phyloP scores from a whole-genome alignment of 2,113 vertebrate genomes.

The Pelmatolapia mariae region DNA sequence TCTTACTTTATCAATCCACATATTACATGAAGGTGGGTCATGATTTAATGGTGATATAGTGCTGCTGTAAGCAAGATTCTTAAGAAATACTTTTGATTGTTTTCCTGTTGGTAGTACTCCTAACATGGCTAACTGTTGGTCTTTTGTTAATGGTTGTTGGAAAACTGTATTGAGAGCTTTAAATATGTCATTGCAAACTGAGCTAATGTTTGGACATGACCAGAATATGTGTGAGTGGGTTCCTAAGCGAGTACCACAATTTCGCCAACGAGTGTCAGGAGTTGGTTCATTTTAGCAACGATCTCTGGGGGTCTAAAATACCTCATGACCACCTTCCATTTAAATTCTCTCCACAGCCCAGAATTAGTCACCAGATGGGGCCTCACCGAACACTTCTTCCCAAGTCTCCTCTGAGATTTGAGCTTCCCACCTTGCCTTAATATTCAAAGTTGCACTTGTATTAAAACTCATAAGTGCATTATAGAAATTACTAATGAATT shows the following conservation, averaged over 20 bases:
- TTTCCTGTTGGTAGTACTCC: not conserved
- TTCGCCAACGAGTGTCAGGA: not conserved
- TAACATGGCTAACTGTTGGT: not conserved
- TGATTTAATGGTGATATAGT: not conserved
- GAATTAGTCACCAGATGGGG: not conserved
- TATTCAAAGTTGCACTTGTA: not conserved
- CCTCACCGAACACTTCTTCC: not conserved
- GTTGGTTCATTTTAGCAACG: not conserved
- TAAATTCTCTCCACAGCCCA: not conserved
- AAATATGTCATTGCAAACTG: not conserved
- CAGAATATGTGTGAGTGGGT: not conserved
- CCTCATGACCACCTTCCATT: not conserved
- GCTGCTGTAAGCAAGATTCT: not conserved
- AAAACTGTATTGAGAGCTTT: not conserved
- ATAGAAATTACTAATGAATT: fast-evolving
- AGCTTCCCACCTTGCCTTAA: not conserved
- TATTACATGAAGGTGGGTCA: not conserved
- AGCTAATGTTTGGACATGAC: not conserved
- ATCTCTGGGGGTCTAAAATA: too few relatives aligned
- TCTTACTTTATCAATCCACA: not conserved
- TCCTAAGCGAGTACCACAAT: fast-evolving
- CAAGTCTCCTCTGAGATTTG: not conserved
- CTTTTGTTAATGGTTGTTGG: not conserved
- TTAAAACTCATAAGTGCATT: not conserved
- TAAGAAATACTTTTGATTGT: not conserved